Base-by-base conservation (phyloP, 2,888 invertebrate species). In the Euzophera pinguis region DNA sequence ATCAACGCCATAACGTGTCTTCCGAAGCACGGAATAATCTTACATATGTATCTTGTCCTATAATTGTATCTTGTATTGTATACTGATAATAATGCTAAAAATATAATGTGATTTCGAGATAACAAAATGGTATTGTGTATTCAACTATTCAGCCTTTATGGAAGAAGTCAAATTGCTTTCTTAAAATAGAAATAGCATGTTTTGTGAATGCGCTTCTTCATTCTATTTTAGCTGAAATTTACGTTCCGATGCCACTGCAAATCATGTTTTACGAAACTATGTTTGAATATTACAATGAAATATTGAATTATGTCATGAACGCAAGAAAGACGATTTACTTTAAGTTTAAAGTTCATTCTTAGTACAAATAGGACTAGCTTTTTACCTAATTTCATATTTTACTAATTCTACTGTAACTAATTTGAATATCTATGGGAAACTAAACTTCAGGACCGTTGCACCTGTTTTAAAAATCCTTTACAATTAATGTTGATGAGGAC, bases 101-200 rank as follows among this genome's bases (percentile, higher is more conserved):
- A 38, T 13, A 13, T 38, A 38, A 38, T 13, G 38, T 14, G 38
- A 13, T 38, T 38, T 6, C 38, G 22, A 41, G n/a, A 41, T 41
- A 41, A 41, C 22, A 14, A 38, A 38, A 13, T 6, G 13, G 17
- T 5, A 43, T 43, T 43, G 29, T 43, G 43, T 13, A 43, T 43
- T 43, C 43, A 29, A 13, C 43, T 13, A 13, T 29, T 29, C 12
- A n/a, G 41, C 1, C 38, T 38, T 14, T 38, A 38, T 38, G 38
- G 38, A 14, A 38, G 12, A 43, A 43, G 32, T 45, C 14, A 45
- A 45, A 45, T 45, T 45, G 29, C 32, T 14, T 45, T 45, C 32
- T 45, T 16, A 45, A 45, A 32, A 45, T 45, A 45, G 45, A 45
- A 14, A 32, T 45, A 3, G 32, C 14, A 34, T 45, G 32, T 32